Evolutionary conservation across 2,797 vertebrate species (phyloP).

Genomic region (Neosilurus hyrtlii): DNA sequence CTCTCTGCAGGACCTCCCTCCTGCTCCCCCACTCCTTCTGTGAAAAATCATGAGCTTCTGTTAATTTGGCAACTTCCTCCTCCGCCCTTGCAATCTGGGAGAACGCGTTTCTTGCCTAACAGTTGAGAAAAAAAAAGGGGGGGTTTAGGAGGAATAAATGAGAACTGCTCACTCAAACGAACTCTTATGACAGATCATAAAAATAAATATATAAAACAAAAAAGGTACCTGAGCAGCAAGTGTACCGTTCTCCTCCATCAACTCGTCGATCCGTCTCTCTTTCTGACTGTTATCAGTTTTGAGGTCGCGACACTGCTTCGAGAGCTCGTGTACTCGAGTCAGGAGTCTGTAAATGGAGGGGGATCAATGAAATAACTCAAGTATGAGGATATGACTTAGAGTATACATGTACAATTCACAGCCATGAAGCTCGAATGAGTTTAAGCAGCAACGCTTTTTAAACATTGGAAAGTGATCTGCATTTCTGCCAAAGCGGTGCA

Average conservation of each 20-base stretch:
- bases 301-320: conserved; percentile 85
- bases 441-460: too few species aligned
- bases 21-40: conserved; percentile 61
- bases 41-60: conserved; percentile 52
- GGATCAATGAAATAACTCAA: neutral
- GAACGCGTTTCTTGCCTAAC: conserved; percentile 62
- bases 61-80: conserved; percentile 63
- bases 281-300: conserved; percentile 81
- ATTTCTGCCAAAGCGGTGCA: too few species aligned
- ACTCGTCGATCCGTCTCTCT: conserved; percentile 84
- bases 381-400: neutral
- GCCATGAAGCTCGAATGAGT: neutral
- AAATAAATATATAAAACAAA: neutral
- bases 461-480: too few species aligned
- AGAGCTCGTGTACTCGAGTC: conserved; percentile 78
- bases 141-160: too few species aligned
- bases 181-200: neutral
- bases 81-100: conserved; percentile 62
- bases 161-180: neutral
- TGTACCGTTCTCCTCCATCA: conserved; percentile 86
- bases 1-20: conserved; percentile 54
- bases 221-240: conserved; percentile 82
- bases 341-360: conserved; percentile 72
- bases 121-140: neutral
- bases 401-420: neutral